Percentiles rank a stretch among this genome's conserved stretches.
phyloP scores from a whole-genome alignment of 2,797 vertebrate species.

The Eulemur rubriventer region DNA sequence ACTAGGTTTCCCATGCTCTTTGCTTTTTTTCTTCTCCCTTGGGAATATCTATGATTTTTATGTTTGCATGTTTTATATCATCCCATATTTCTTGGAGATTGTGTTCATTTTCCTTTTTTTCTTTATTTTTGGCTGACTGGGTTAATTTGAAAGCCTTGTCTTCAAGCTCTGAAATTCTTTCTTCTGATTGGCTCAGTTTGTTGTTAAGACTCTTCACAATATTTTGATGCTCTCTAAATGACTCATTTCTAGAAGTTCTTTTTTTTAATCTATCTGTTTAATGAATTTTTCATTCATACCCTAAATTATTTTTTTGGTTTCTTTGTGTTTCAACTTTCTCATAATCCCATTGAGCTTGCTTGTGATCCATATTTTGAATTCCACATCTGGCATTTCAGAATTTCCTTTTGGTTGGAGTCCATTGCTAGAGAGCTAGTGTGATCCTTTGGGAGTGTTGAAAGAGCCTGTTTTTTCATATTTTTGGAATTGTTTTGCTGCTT shows the following conservation, averaged over 20 bases:
- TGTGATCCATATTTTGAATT: neutral
- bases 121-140: neutral
- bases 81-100: neutral
- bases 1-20: neutral
- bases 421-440: neutral
- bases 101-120: neutral
- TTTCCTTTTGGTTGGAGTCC: neutral
- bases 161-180: neutral
- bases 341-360: neutral
- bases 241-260: neutral
- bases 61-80: neutral
- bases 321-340: neutral
- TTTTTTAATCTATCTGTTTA: neutral
- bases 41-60: neutral
- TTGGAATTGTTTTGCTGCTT: neutral
- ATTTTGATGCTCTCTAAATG: neutral
- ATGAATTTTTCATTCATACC: neutral
- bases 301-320: neutral
- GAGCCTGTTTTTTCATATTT: neutral
- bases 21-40: neutral
- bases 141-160: neutral
- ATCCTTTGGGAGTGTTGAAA: neutral
- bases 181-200: neutral
- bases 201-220: neutral
- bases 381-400: neutral